Percentiles rank a stretch among this genome's conserved stretches.
These are phyloP conservation scores for Diacarnus erythraeanus DNA, from an alignment of 37 sponge, comb jelly and placozoan genomes.

Conservation along the genomic window DNA sequence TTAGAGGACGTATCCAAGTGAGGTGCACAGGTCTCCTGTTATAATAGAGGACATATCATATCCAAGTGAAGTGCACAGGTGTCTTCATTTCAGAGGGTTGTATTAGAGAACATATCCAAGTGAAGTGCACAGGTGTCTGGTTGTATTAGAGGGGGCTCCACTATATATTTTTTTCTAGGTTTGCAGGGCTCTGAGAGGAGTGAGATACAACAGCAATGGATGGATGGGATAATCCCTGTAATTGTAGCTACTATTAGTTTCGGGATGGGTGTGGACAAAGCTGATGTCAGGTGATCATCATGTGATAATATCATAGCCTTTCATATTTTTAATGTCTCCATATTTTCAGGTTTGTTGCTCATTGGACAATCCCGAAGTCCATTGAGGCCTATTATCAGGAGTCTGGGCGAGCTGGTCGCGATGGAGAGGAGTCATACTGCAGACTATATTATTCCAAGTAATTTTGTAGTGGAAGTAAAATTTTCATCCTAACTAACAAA, in stretches of 20 bases:
- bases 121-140: too few relatives aligned
- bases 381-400: slow-evolving; percentile 97
- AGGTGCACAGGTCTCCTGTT: too few relatives aligned
- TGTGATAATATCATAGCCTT: not conserved
- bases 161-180: slow-evolving; percentile 36
- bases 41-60: too few relatives aligned
- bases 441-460: slow-evolving; percentile 84
- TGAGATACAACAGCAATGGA: slow-evolving; percentile 80
- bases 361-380: slow-evolving; percentile 95
- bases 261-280: slow-evolving; percentile 98
- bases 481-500: too few relatives aligned
- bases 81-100: too few relatives aligned
- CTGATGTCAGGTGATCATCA: slow-evolving; percentile 76
- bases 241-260: slow-evolving; percentile 97
- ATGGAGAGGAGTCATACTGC: slow-evolving; percentile 73
- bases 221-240: slow-evolving; percentile 74
- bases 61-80: too few relatives aligned
- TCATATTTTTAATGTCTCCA: not conserved
- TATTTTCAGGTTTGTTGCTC: slow-evolving; percentile 87
- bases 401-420: slow-evolving; percentile 91
- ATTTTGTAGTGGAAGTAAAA: not conserved
- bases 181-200: slow-evolving; percentile 42
- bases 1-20: too few relatives aligned
- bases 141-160: not conserved
- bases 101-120: too few relatives aligned